Evolutionary conservation across 2,888 invertebrate species (phyloP).

Genomic region (Lobophora halterata): DNA sequence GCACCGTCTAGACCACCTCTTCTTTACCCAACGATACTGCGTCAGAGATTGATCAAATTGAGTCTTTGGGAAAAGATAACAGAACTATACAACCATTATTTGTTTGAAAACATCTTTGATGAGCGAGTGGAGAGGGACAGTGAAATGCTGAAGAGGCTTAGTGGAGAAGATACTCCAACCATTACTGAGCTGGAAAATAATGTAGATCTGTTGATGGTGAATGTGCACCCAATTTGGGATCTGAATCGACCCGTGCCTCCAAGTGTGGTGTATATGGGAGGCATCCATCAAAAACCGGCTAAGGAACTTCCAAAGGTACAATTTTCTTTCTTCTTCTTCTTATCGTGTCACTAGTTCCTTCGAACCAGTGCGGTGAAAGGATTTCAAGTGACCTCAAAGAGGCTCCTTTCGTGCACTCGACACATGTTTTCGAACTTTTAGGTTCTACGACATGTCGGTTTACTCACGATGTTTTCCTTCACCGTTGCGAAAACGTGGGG

Average conservation of each 20-base stretch:
- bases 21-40: constrained; percentile 5
- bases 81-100: constrained; percentile 15
- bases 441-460: no score
- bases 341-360: no score
- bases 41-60: constrained; percentile 11
- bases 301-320: constrained; percentile 51
- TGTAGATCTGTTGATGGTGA: constrained; percentile 51
- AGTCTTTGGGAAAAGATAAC: constrained; percentile 13
- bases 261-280: constrained; percentile 56
- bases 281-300: constrained; percentile 49
- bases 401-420: no score
- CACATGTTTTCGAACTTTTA: no score
- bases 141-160: no score
- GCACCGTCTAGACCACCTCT: no score
- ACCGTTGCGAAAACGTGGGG: no score
- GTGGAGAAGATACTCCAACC: constrained; percentile 29
- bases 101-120: constrained; percentile 3
- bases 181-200: constrained; percentile 35
- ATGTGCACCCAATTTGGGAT: constrained; percentile 52
- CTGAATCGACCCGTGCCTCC: constrained; percentile 55
- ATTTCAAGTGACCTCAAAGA: no score
- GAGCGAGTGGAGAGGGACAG: no score
- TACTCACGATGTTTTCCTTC: no score
- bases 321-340: no score
- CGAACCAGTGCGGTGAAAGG: no score